Evolutionary conservation across 2,888 invertebrate species (phyloP), one percentile per base, ranked within the genome.

Genomic region (Nymphalis urticae): DNA sequence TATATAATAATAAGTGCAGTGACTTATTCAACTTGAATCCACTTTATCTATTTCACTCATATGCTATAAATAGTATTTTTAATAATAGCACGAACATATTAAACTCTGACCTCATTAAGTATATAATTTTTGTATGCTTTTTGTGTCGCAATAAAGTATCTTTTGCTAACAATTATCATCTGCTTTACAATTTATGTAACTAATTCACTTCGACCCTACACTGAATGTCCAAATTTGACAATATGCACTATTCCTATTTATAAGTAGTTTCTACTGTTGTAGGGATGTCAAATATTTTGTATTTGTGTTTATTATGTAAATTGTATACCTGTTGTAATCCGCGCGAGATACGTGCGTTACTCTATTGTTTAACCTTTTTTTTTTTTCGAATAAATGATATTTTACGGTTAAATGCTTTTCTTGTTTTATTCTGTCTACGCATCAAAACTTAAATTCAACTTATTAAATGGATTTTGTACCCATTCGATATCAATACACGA

Each of bases 331-430:
- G 61, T 61, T 27, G 32, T 24, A 17, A 47, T 17, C 24, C 0
- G 24, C 63, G 56, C 27, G 27, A 9, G 24, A 16, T 19, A 19
- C 21, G 56, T 17, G 13, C 13, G 10, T 24, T 59, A 50, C 21
- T 48, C 51, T 54, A 65, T 71, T 66, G 62, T 75, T 74, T 75
- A 62, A 64, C 72, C 32, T 42, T 69, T 67, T 68, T 58, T 80
- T 83, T 86, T 84, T 79, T 66, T 83, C 61, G 75, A 86, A 86
- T 86, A 87, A 88, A 88, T 73, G 67, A 82, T 88, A 88, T 89
- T 89, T 88, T 87, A 82, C 75, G 79, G 80, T 85, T 82, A 13
- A 19, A 47, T 16, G 61, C 71, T n/a, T n/a, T n/a, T n/a, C n/a
- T n/a, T n/a, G 60, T 59, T 73, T 74, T 73, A 62, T 71, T 70